Evolutionary conservation across 2,113 vertebrate species (phyloP).

Genomic region (Coryphaenoides rupestris): DNA sequence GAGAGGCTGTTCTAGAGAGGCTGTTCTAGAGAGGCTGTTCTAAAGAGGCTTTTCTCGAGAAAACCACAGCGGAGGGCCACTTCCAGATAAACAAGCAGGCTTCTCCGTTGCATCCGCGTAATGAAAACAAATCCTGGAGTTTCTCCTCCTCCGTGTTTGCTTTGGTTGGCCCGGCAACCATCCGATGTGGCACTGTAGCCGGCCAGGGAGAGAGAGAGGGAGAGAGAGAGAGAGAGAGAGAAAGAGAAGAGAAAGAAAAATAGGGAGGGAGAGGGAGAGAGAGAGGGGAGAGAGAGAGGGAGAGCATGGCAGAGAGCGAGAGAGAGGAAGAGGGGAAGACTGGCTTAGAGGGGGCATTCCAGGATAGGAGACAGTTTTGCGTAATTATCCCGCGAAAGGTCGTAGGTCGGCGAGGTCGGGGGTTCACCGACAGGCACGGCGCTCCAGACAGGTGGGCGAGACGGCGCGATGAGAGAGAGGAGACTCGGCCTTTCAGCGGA

Average conservation of each 20-base stretch:
- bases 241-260: too few relatives aligned
- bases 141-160: slow-evolving; percentile 46
- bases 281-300: background rate
- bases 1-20: too few relatives aligned
- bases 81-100: slow-evolving; percentile 68
- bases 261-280: slow-evolving; percentile 34
- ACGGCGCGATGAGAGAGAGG: slow-evolving; percentile 20
- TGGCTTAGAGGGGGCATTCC: too few relatives aligned
- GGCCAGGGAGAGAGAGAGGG: too few relatives aligned
- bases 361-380: too few relatives aligned
- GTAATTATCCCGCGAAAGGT: too few relatives aligned
- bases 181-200: too few relatives aligned
- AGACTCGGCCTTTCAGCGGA: background rate
- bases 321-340: slow-evolving; percentile 20
- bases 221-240: too few relatives aligned
- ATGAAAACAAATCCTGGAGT: slow-evolving; percentile 63
- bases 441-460: too few relatives aligned
- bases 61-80: slow-evolving; percentile 60
- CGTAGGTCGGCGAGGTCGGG: too few relatives aligned
- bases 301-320: background rate
- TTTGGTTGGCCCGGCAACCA: slow-evolving; percentile 19
- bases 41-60: too few relatives aligned
- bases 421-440: background rate
- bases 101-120: slow-evolving; percentile 53
- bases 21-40: too few relatives aligned